phyloP scores from a whole-genome alignment of 2,888 invertebrate genomes.

The Omphaloscelis lunosa region DNA sequence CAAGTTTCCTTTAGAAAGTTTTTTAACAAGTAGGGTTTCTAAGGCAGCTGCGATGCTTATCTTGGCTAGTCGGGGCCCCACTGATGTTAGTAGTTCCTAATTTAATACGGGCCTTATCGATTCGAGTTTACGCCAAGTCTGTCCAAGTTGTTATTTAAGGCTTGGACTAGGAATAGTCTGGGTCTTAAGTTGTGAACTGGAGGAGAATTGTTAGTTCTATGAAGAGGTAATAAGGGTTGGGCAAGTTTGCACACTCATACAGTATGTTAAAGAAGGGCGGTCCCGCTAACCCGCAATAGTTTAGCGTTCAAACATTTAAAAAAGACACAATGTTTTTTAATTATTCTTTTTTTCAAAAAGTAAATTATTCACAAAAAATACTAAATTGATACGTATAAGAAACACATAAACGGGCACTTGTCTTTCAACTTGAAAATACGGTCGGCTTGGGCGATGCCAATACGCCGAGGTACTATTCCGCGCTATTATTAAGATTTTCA shows the following conservation, averaged over 20 bases:
- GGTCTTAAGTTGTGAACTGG: slow-evolving; percentile 30
- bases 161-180: slow-evolving; percentile 40
- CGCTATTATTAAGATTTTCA: too few relatives aligned
- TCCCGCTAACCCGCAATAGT: too few relatives aligned
- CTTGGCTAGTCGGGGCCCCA: slow-evolving; percentile 45
- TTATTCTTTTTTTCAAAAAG: too few relatives aligned
- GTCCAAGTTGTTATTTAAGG: slow-evolving; percentile 65
- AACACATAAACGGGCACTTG: too few relatives aligned
- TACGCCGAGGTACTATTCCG: too few relatives aligned
- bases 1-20: slow-evolving; percentile 28
- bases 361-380: too few relatives aligned
- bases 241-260: not conserved
- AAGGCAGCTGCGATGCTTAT: slow-evolving; percentile 59
- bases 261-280: too few relatives aligned
- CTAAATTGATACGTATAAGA: too few relatives aligned
- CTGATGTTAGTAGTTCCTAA: slow-evolving; percentile 71
- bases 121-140: slow-evolving; percentile 64
- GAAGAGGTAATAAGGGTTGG: not conserved
- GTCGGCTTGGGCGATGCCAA: too few relatives aligned
- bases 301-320: too few relatives aligned
- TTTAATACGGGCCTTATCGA: slow-evolving; percentile 73
- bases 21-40: slow-evolving; percentile 45
- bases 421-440: too few relatives aligned
- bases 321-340: too few relatives aligned
- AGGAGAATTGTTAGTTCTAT: not conserved